Percentiles rank a stretch among this genome's conserved stretches.
Evolutionary conservation across 1,140 invertebrate species (phyloP).

Genomic region (Drosophila bifasciata): DNA sequence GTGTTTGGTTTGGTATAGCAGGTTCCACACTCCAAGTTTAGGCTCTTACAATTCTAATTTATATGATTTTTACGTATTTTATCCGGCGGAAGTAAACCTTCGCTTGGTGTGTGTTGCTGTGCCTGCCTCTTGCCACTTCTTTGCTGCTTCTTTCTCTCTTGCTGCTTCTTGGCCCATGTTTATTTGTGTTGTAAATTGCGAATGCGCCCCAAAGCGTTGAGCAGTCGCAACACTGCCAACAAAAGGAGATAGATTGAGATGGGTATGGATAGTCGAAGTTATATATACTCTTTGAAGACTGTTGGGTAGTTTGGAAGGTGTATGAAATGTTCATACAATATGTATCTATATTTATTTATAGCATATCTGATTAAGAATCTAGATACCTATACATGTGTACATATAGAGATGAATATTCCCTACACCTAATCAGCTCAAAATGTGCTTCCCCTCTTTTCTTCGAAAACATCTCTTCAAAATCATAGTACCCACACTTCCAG

Average conservation of each 20-base stretch:
- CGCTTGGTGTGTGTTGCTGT: constrained; percentile 49
- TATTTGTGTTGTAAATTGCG: constrained; percentile 81
- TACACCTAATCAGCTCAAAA: too few relatives aligned
- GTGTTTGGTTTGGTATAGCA: constrained; percentile 5
- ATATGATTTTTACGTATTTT: constrained; percentile 78
- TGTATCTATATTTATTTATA: too few relatives aligned
- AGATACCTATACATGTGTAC: too few relatives aligned
- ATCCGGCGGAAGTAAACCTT: constrained; percentile 80
- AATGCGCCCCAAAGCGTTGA: constrained; percentile 65
- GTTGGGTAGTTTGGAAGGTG: too few relatives aligned
- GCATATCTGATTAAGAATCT: too few relatives aligned
- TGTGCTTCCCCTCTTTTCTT: too few relatives aligned
- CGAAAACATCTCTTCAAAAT: too few relatives aligned
- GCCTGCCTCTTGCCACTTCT: constrained; percentile 22
- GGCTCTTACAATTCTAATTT: constrained; percentile 68
- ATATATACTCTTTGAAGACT: too few relatives aligned
- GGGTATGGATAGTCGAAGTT: too few relatives aligned
- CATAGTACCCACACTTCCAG: too few relatives aligned
- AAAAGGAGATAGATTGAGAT: constrained; percentile 5
- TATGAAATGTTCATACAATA: too few relatives aligned
- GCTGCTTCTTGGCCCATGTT: constrained; percentile 59
- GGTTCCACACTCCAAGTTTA: constrained; percentile 23
- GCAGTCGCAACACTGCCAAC: constrained; percentile 19
- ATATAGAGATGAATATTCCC: too few relatives aligned
- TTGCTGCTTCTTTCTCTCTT: constrained; percentile 15